Conservation (phyloP, 2,797 vertebrate species). For the Aldrovandia affinis region DNA sequence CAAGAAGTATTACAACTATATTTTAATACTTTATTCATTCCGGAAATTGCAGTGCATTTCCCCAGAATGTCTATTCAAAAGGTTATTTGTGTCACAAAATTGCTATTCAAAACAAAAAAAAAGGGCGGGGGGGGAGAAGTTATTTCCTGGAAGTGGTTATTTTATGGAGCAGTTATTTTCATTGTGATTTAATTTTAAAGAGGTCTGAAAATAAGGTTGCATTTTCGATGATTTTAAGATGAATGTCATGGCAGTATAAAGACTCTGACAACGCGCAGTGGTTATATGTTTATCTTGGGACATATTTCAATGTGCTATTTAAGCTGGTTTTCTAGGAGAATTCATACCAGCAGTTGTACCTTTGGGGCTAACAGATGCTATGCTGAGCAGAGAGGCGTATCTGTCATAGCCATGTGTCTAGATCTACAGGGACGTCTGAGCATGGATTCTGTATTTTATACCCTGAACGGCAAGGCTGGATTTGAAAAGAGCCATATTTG, state of each 20-base stretch:
- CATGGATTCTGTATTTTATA: background rate
- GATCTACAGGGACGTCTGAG: background rate
- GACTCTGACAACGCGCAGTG: background rate
- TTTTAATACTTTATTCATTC: background rate
- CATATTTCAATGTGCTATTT: background rate
- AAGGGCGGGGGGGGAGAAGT: too few species aligned
- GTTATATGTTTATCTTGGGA: background rate
- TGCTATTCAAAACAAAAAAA: too few species aligned
- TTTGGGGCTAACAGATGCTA: slow-evolving; percentile 4
- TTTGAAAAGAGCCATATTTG: too few species aligned
- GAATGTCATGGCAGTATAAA: background rate
- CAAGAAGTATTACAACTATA: background rate
- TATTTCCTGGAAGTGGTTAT: too few species aligned
- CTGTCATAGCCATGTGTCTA: background rate
- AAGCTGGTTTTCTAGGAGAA: background rate
- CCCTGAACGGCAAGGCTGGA: too few species aligned
- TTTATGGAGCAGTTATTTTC: too few species aligned
- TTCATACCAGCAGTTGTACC: background rate
- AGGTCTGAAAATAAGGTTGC: background rate
- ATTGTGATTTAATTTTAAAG: background rate
- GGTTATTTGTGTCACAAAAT: background rate
- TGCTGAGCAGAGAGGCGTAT: background rate
- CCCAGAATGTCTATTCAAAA: background rate
- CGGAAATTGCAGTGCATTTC: too few species aligned
- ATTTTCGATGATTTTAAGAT: background rate